Conservation (phyloP, 37 sponge, comb jelly and placozoan species). For the Crambe crambe region DNA sequence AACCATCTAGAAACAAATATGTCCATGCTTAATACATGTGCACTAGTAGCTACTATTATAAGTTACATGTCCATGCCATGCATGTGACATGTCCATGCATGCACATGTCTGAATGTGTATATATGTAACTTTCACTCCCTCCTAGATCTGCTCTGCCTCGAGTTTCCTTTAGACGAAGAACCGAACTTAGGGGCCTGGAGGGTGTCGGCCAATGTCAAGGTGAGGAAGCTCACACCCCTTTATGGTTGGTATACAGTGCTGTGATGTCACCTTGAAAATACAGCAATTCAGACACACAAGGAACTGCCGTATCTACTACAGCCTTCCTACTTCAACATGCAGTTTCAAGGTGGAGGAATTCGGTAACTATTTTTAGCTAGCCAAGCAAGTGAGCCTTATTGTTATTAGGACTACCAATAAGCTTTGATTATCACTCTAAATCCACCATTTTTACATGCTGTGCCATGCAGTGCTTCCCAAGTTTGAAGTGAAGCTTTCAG, state of each 20-base stretch:
- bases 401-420: too few species aligned
- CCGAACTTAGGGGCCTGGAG: conserved; percentile 53
- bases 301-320: conserved; percentile 13
- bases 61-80: too few species aligned
- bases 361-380: conserved; percentile 29
- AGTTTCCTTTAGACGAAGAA: conserved; percentile 54
- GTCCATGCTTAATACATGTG: too few species aligned
- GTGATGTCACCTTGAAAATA: neutral
- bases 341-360: conserved; percentile 44
- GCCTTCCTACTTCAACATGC: conserved; percentile 11
- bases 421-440: too few species aligned
- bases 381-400: too few species aligned
- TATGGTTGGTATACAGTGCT: neutral
- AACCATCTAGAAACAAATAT: too few species aligned
- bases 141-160: conserved; percentile 24
- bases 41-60: too few species aligned
- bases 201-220: conserved; percentile 23
- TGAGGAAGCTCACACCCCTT: neutral
- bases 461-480: conserved; percentile 67
- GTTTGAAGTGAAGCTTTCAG: conserved; percentile 56
- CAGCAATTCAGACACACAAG: neutral
- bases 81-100: too few species aligned
- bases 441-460: too few species aligned
- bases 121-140: too few species aligned
- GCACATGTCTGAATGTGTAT: too few species aligned